Base-by-base conservation (phyloP, 2,797 vertebrate species). In the Eutrigla gurnardus region DNA sequence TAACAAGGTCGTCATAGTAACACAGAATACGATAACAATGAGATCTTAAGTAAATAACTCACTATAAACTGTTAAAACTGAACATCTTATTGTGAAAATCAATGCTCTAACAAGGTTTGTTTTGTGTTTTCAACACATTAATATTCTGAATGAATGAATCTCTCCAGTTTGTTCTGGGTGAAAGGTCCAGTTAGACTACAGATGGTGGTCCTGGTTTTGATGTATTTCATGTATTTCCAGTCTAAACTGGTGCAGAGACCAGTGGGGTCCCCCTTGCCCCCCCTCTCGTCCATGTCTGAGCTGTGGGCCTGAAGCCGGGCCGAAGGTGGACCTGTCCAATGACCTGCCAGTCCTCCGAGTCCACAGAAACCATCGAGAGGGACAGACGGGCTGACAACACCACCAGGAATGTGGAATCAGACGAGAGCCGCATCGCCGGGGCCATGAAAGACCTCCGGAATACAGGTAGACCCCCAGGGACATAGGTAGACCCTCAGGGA, bases 321-420 rank as follows among this genome's bases (percentile, higher is more conserved):
- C 69, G 75, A 78, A 58, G 53, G 77, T 11, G 81, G 80, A 60
- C 3, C 66, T 79, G 83, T 88, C 89, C 86, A 82, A 94, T 95
- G 94, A 95, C 93, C 91, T 94, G 92, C 84, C 94, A 94, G 91
- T 94, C 94, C 57, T 91, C 94, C 0, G 94, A 95, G 78, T 86
- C 93, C 67, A 75, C 93, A 55, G 91, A 94, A 37, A 83, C 74
- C 82, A 88, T 93, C 70, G 81, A 93, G 75, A 85, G 87, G 78
- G 83, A 89, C 50, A 54, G 90, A 61, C 89, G 91, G 81, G 83
- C 84, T n/a, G 65, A 85, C 72, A 63, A 55, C 60, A 78, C 75
- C 73, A 71, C 87, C 62, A 57, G 86, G 50, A 67, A 85, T 13
- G 87, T 75, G 76, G 93, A 92, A 68, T 84, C 92, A 6, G 93